Evolutionary conservation across 2,113 vertebrate genomes (phyloP).

Genomic region (Alexandromys fortis): DNA sequence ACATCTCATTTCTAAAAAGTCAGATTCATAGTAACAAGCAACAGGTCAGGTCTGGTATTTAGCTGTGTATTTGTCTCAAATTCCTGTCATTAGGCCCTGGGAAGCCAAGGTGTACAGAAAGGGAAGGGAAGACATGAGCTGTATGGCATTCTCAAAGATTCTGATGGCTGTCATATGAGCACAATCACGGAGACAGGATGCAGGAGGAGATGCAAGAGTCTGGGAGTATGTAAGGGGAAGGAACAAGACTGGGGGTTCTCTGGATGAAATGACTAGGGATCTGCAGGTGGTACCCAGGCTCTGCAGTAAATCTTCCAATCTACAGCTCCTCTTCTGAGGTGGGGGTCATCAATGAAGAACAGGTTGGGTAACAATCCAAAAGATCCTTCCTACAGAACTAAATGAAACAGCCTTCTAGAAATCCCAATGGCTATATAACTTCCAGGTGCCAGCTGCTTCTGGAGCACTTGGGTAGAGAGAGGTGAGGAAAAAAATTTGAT

Average conservation of each 20-base stretch:
- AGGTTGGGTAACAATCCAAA: neutral
- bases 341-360: neutral
- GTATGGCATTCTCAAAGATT: neutral
- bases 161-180: fast-evolving
- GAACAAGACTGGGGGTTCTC: fast-evolving
- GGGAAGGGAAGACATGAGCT: fast-evolving
- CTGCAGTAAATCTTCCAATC: neutral
- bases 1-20: neutral
- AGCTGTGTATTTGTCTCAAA: too few relatives aligned
- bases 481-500: neutral
- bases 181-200: too few relatives aligned
- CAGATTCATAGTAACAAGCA: neutral
- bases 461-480: neutral
- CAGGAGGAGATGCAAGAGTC: fast-evolving
- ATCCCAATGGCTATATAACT: too few relatives aligned
- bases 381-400: neutral
- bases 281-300: neutral
- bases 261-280: neutral
- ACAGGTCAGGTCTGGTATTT: fast-evolving
- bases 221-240: neutral
- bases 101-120: neutral
- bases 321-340: neutral
- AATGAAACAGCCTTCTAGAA: neutral
- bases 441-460: fast-evolving
- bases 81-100: neutral